These are phyloP conservation scores for Andrena cerasifolii DNA, from an alignment of 1,140 invertebrate genomes.

Conservation along the genomic window DNA sequence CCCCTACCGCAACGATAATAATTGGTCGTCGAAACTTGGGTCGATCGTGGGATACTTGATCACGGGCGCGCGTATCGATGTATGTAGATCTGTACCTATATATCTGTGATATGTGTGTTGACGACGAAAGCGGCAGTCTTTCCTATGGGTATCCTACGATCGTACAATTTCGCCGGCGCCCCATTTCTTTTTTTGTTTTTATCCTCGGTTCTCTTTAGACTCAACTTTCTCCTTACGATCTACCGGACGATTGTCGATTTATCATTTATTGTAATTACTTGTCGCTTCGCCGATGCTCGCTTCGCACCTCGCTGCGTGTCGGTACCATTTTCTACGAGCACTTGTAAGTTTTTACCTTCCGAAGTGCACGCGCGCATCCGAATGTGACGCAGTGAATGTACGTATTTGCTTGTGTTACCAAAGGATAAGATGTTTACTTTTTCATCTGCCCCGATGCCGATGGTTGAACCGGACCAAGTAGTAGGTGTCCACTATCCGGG, in stretches of 20 bases:
- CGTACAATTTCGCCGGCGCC: constrained; percentile 28
- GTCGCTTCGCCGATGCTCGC: no score
- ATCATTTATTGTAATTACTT: no score
- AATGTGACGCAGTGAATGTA: not conserved
- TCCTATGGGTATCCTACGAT: constrained; percentile 46
- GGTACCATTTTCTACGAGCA: not conserved
- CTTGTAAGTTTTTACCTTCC: not conserved
- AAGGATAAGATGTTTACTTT: not conserved
- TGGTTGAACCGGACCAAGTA: no score
- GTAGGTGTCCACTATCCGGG: not conserved
- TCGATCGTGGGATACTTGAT: not conserved
- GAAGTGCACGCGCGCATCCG: not conserved
- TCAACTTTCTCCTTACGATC: no score
- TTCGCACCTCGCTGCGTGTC: not conserved
- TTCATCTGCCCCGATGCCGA: no score
- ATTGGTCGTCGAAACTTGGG: constrained; percentile 7
- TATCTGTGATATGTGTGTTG: constrained; percentile 3
- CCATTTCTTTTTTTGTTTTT: no score
- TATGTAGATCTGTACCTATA: not conserved
- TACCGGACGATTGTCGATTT: no score
- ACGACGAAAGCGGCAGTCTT: constrained; percentile 61
- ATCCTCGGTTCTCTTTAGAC: not conserved
- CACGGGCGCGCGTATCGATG: not conserved
- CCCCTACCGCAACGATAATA: not conserved
- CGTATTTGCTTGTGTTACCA: not conserved